Base-by-base conservation (phyloP, 2,888 invertebrate genomes). In the Hoplodrina blanda region DNA sequence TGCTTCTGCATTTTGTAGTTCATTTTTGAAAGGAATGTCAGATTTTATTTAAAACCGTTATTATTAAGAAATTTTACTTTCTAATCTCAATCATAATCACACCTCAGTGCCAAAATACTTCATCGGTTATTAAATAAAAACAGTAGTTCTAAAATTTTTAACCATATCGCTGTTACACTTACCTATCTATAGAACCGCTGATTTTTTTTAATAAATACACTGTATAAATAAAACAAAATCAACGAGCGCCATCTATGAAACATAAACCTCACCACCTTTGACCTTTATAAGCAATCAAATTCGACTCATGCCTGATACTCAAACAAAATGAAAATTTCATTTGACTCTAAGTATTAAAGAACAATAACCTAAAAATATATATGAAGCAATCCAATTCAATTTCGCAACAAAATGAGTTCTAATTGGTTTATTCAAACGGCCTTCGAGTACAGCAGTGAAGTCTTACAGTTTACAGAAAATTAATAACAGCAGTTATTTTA, bases 381-480 rank as follows among this genome's bases (percentile, higher is more conserved):
- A 64, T n/a, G 37, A 49, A 41, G 63, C 50, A 53, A 61, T 57
- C 57, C 69, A 73, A 70, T 79, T 76, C 64, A 80, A 80, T 80
- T 80, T 71, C 61, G 46, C n/a, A 44, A 56, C 25, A 68, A 82
- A 78, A 77, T 69, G 69, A 72, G 67, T 62, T 63, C 46, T 71
- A 65, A 82, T 81, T 82, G 82, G 61, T 79, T 71, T 55, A 57
- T 76, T 76, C 62, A 44, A 74, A 75, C 74, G 53, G 69, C 50
- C 65, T 63, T 71, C 62, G 59, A 46, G 65, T 66, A 52, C 44
- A 46, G n/a, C 33, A 54, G 30, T 6, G 71, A 82, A 79, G 56
- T 66, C 80, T 75, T 77, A 77, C 49, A 75, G 59, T 63, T 62
- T 67, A 30, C 55, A 66, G 70, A 65, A 82, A 81, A 82, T 82